phyloP scores from a whole-genome alignment of 2,113 vertebrate genomes.

The Andinoacara biseriatus region DNA sequence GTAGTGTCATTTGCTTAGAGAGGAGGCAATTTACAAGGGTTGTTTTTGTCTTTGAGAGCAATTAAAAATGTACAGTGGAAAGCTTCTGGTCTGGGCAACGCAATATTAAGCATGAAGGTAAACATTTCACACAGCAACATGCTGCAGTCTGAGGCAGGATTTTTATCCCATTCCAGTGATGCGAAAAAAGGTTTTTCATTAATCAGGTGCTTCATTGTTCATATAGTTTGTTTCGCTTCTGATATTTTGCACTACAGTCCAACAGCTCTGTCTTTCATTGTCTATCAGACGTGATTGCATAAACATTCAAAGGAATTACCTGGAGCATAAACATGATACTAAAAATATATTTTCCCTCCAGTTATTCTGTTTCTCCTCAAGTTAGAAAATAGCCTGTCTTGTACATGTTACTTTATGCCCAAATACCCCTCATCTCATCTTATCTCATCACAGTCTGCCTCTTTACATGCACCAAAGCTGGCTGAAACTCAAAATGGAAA shows the following conservation, averaged over 20 bases:
- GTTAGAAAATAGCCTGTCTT: constrained; percentile 10
- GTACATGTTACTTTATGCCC: constrained; percentile 39
- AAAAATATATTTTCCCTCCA: constrained; percentile 13
- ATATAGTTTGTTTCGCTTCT: constrained; percentile 5
- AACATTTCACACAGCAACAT: constrained; percentile 45
- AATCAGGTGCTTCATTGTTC: constrained; percentile 46
- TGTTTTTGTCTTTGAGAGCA: constrained; percentile 52
- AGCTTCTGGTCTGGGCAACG: constrained; percentile 3
- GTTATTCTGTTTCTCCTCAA: constrained; percentile 23
- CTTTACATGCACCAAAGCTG: constrained; percentile 27
- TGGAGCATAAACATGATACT: constrained; percentile 1
- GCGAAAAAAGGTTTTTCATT: constrained; percentile 45
- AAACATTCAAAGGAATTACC: constrained; percentile 25
- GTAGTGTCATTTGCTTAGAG: constrained; percentile 26
- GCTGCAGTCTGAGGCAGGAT: constrained; percentile 22
- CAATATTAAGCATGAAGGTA: constrained; percentile 43
- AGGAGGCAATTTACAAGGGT: constrained; percentile 37
- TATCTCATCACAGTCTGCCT: constrained; percentile 6
- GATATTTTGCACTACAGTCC: constrained; percentile 15
- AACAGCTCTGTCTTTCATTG: constrained; percentile 17
- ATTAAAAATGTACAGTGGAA: constrained; percentile 57
- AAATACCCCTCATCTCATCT: constrained; percentile 15
- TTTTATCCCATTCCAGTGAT: constrained; percentile 36
- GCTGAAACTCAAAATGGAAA: constrained; percentile 51
- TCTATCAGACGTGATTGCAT: not conserved